These are phyloP conservation scores for Heptranchias perlo DNA, from an alignment of 2,113 vertebrate species.

Conservation along the genomic window DNA sequence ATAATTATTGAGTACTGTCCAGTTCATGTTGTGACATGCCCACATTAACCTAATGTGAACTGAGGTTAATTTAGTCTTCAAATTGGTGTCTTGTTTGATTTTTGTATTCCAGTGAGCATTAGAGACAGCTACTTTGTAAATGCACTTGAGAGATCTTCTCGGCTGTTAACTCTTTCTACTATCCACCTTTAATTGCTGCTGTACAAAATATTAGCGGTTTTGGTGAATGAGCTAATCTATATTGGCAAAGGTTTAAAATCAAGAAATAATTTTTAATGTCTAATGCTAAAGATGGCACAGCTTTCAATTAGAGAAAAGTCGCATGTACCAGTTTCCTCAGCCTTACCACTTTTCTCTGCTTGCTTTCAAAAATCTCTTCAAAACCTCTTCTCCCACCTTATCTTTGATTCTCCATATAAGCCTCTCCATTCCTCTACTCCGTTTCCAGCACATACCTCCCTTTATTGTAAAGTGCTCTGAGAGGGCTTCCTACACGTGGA, in stretches of 20 bases:
- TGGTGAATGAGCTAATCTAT: not conserved
- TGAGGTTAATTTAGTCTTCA: not conserved
- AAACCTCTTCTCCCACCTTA: no score
- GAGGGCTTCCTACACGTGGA: no score
- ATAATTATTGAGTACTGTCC: not conserved
- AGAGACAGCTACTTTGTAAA: not conserved
- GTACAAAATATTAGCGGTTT: no score
- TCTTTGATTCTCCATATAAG: no score
- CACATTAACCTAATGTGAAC: not conserved
- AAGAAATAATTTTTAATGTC: not conserved
- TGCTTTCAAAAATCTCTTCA: no score
- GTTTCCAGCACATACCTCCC: no score
- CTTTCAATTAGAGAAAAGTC: no score
- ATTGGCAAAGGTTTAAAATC: not conserved
- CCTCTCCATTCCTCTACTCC: no score
- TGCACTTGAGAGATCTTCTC: not conserved
- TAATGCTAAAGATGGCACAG: not conserved
- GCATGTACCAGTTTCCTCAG: no score
- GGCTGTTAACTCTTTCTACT: not conserved
- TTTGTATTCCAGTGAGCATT: not conserved
- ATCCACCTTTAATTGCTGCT: not conserved
- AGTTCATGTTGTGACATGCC: not conserved
- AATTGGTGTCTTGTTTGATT: not conserved
- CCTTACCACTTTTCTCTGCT: no score
- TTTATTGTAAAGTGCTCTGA: no score